Conservation (phyloP, 1,140 invertebrate genomes). For the Schlechtendalia chinensis region DNA sequence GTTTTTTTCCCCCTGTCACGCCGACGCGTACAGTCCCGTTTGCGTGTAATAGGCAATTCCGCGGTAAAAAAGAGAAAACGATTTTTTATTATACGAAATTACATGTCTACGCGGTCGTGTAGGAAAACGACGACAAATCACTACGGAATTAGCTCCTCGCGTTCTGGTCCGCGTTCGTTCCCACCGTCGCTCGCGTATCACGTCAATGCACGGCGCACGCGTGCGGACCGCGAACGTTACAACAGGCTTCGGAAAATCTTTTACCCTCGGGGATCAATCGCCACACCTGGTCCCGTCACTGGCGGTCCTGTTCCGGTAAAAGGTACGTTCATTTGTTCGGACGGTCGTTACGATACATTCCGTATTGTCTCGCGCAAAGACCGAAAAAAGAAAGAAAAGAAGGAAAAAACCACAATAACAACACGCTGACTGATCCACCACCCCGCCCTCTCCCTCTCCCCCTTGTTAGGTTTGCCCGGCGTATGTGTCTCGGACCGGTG, state of each 20-base stretch:
- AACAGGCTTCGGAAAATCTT: too few species aligned
- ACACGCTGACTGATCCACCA: too few species aligned
- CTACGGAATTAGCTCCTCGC: constrained; percentile 19
- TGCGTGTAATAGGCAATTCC: constrained; percentile 42
- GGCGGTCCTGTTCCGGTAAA: background rate
- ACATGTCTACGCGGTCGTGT: constrained; percentile 31
- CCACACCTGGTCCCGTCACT: background rate
- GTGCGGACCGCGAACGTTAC: too few species aligned
- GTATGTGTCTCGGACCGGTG: too few species aligned
- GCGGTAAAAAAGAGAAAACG: constrained; percentile 11
- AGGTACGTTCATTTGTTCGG: background rate
- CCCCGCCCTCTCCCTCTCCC: too few species aligned
- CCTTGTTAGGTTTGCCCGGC: too few species aligned
- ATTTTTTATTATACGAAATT: constrained; percentile 46
- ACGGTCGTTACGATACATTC: too few species aligned
- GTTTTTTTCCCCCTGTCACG: constrained; percentile 40
- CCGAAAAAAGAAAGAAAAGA: too few species aligned
- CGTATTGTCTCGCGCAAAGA: too few species aligned
- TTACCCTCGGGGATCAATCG: too few species aligned
- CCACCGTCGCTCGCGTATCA: constrained; percentile 24
- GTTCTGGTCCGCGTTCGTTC: constrained; percentile 27
- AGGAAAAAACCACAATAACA: too few species aligned
- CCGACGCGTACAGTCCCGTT: constrained; percentile 34
- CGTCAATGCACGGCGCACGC: too few species aligned
- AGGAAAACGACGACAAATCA: constrained; percentile 40